Conservation (phyloP, 2,888 invertebrate genomes). For the Parnassius orleans region DNA sequence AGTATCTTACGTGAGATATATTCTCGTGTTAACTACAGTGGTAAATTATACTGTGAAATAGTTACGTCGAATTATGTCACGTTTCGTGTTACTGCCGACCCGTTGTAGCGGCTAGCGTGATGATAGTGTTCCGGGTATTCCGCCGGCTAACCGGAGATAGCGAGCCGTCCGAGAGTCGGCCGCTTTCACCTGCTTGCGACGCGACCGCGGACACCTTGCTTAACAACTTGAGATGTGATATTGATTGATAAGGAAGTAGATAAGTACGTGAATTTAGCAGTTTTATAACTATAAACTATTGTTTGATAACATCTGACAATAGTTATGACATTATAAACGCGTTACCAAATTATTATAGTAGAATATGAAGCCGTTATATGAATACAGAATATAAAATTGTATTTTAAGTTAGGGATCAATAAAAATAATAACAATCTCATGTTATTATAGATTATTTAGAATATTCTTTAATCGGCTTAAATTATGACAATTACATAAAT, state of each 20-base stretch:
- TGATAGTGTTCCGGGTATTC: conserved; percentile 5
- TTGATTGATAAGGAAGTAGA: not conserved
- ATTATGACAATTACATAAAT: no score
- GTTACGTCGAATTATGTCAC: conserved; percentile 5
- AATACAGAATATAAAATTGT: no score
- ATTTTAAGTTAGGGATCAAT: no score
- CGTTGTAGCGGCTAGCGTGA: conserved; percentile 27
- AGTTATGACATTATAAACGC: not conserved
- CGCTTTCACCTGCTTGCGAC: conserved; percentile 38
- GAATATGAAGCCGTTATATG: no score
- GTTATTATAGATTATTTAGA: no score
- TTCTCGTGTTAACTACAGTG: not conserved
- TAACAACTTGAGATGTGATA: not conserved
- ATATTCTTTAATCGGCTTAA: no score
- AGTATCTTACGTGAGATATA: not conserved
- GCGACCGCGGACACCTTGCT: not conserved
- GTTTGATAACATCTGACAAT: not conserved
- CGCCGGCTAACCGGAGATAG: conserved; percentile 27
- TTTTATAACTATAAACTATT: not conserved
- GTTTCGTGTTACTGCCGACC: conserved; percentile 4
- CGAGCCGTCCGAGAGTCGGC: conserved; percentile 28
- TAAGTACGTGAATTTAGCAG: not conserved
- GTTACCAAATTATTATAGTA: no score
- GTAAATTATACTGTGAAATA: not conserved
- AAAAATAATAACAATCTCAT: no score